These are phyloP conservation scores for Trilocha varians DNA, from an alignment of 2,888 invertebrate genomes.

Conservation along the genomic window DNA sequence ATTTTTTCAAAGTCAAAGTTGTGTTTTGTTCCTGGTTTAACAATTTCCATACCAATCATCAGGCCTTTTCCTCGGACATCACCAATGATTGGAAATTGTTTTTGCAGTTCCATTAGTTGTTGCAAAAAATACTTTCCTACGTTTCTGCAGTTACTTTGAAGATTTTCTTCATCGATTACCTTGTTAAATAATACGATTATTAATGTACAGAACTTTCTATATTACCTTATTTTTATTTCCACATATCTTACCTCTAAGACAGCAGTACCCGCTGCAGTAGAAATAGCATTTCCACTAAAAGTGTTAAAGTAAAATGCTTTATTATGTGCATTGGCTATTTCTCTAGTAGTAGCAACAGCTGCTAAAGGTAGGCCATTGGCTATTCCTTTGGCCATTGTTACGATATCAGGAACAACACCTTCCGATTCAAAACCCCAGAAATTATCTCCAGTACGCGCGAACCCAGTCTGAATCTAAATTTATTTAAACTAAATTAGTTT, in stretches of 20 bases:
- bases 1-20: not conserved
- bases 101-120: conserved; percentile 76
- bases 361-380: conserved; percentile 93
- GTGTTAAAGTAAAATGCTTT: conserved; percentile 89
- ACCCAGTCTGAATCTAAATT: not conserved
- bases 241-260: not conserved
- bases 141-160: conserved; percentile 78
- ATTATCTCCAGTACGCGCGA: conserved; percentile 81
- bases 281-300: conserved; percentile 90
- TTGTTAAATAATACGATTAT: too few relatives aligned
- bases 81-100: conserved; percentile 78
- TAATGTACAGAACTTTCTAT: too few relatives aligned
- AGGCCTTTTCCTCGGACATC: conserved; percentile 94
- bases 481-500: too few relatives aligned
- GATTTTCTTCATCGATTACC: conserved; percentile 59
- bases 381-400: conserved; percentile 90
- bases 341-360: conserved; percentile 87
- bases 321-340: conserved; percentile 79
- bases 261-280: not conserved
- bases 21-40: not conserved
- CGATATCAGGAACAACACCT: conserved; percentile 86
- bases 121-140: conserved; percentile 84
- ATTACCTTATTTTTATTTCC: too few relatives aligned
- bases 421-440: conserved; percentile 93
- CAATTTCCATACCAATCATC: conserved; percentile 82